Percentiles rank a stretch among this genome's conserved stretches.
phyloP scores from a whole-genome alignment of 2,888 invertebrate species.

The Incurvaria masculella region DNA sequence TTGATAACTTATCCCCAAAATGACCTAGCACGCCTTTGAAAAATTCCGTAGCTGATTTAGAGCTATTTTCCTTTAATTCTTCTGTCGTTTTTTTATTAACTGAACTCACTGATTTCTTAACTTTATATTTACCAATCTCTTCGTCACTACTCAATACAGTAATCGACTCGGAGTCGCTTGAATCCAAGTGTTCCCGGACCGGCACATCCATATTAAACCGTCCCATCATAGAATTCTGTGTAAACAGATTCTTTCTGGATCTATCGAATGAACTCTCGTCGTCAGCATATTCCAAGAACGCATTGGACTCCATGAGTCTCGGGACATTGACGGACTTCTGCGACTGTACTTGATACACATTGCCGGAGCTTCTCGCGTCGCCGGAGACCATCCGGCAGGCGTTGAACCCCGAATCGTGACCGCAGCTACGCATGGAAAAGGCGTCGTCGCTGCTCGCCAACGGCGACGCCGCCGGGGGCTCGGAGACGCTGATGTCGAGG shows the following conservation, averaged over 20 bases:
- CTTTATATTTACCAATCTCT: constrained; percentile 23
- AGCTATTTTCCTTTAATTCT: constrained; percentile 5
- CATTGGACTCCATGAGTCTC: constrained; percentile 37
- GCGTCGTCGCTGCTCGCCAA: constrained; percentile 46
- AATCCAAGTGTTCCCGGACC: constrained; percentile 40
- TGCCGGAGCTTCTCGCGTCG: constrained; percentile 22
- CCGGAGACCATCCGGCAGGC: not conserved
- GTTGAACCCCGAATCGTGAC: constrained; percentile 46
- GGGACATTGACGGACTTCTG: constrained; percentile 37
- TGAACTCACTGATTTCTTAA: constrained; percentile 5
- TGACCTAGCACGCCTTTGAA: constrained; percentile 29
- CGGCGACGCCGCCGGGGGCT: constrained; percentile 38
- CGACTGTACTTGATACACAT: no score
- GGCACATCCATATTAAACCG: constrained; percentile 41
- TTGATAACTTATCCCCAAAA: constrained; percentile 28
- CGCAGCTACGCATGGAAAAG: constrained; percentile 33
- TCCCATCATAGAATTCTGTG: constrained; percentile 48
- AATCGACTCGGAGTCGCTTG: constrained; percentile 40
- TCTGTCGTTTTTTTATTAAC: constrained; percentile 8
- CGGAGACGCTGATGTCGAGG: constrained; percentile 37
- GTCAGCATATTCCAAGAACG: constrained; percentile 38
- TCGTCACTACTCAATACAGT: constrained; percentile 46
- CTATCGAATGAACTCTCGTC: constrained; percentile 40
- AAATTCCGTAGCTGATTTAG: constrained; percentile 24
- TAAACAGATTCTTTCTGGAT: constrained; percentile 33